Evolutionary conservation across 2,888 invertebrate species (phyloP).

Genomic region (Hirtodrosophila alboralis): DNA sequence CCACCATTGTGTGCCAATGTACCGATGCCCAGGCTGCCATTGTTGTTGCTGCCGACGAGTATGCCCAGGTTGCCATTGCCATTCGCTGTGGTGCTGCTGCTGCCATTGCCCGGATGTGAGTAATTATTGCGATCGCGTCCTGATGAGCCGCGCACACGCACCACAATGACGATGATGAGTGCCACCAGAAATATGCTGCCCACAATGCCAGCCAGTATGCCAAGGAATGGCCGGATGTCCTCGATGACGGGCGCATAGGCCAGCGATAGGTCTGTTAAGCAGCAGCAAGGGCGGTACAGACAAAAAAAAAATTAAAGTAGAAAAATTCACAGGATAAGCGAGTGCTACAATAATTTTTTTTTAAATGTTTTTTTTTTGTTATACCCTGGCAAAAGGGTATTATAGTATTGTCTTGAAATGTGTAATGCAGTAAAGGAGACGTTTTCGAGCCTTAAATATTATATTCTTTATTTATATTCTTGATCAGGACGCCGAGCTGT

Average conservation of each 20-base stretch:
- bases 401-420: no score
- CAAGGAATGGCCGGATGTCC: constrained; percentile 86
- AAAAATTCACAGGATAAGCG: constrained; percentile 37
- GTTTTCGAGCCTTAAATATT: no score
- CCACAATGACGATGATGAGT: constrained; percentile 85
- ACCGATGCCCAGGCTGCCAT: constrained; percentile 76
- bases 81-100: constrained; percentile 53
- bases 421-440: no score
- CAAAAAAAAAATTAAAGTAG: constrained; percentile 8
- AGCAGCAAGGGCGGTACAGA: constrained; percentile 3
- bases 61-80: constrained; percentile 71
- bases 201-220: constrained; percentile 85
- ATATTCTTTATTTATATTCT: no score
- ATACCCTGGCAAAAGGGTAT: no score
- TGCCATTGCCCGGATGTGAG: constrained; percentile 80
- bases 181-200: constrained; percentile 85
- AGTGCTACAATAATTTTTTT: constrained; percentile 44
- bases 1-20: constrained; percentile 82
- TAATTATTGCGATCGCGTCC: constrained; percentile 84
- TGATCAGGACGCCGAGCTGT: no score
- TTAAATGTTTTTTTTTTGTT: no score
- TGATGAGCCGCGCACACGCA: constrained; percentile 85
- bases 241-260: constrained; percentile 85
- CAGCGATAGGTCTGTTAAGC: constrained; percentile 79
- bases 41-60: constrained; percentile 76